Base-by-base conservation (phyloP, 2,797 vertebrate species). In the Erpetoichthys calabaricus region DNA sequence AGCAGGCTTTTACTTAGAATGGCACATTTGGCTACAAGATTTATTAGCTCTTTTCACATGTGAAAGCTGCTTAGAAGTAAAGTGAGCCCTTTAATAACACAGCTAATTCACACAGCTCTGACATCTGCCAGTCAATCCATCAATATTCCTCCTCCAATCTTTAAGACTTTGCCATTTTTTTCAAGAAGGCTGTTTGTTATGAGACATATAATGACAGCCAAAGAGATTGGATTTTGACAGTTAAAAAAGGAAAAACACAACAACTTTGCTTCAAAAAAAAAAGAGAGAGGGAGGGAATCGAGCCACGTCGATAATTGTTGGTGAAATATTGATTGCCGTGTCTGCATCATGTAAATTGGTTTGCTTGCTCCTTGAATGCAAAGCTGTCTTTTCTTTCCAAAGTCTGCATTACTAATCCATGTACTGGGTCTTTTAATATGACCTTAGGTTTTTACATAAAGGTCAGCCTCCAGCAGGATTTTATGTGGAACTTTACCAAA, bases 341-440 rank as follows among this genome's bases (percentile, higher is more conserved):
- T 59, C 49, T 56, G 47, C 57, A 56, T 59, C 59, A 65, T 67
- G 63, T 59, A 65, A 60, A 60, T 44, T 49, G n/a, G 56, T 51
- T 53, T 49, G 47, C 45, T 25, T 47, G 61, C 7, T 41, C 45
- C 53, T 59, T n/a, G n/a, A 42, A 25, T 54, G 6, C 45, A 45
- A 46, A 41, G 7, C 60, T 49, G 47, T 49, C 47, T 7, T 7
- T n/a, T 49, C 47, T 7, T n/a, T 49, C 47, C 7, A n/a, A 49
- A 49, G n/a, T 7, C n/a, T 49, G 47, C 47, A 49, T 49, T 49
- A 7, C 47, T 49, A 49, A 49, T n/a, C 47, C 47, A 49, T 7
- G 47, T 49, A 49, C 47, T 5, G 7, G 7, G 7, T 49, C 7
- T 49, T 49, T 49, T 49, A 2, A 49, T 49, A 49, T n/a, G 47